phyloP scores from a whole-genome alignment of 2,797 vertebrate genomes.

The Takifugu ocellatus region DNA sequence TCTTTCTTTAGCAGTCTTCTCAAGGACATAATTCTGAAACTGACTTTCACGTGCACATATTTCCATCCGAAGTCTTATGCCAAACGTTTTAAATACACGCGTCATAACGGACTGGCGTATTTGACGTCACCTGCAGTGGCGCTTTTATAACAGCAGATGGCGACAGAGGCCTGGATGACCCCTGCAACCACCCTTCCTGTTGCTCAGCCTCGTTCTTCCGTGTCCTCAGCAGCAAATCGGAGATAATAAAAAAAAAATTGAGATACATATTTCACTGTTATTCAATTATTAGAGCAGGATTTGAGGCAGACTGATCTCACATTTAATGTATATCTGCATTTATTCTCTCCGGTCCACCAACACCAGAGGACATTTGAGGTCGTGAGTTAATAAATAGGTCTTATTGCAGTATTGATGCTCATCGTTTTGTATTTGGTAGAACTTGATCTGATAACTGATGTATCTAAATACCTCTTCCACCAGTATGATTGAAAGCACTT shows the following conservation, averaged over 20 bases:
- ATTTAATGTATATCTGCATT: not conserved
- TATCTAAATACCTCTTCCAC: not conserved
- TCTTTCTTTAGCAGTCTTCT: no score
- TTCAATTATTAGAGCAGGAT: not conserved
- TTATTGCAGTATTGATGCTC: no score
- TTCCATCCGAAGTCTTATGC: no score
- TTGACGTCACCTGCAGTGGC: slow-evolving; percentile 14
- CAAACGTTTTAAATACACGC: no score
- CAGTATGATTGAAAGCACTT: no score
- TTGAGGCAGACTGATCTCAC: not conserved
- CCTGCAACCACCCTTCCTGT: not conserved
- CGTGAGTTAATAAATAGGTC: no score
- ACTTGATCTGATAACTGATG: no score
- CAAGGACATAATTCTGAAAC: no score
- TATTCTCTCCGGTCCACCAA: not conserved
- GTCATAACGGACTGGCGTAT: no score
- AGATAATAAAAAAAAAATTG: no score
- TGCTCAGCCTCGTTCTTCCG: slow-evolving; percentile 24
- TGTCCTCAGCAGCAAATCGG: slow-evolving; percentile 8
- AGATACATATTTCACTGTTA: not conserved
- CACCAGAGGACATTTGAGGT: not conserved
- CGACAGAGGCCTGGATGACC: not conserved
- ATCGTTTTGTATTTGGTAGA: no score
- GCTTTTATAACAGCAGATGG: slow-evolving; percentile 46
- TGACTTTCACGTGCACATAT: no score